A percentile compares a stretch with the other conserved stretches of the same genome.
phyloP scores from a whole-genome alignment of 2,113 vertebrate species.

The Cyanistes caeruleus region DNA sequence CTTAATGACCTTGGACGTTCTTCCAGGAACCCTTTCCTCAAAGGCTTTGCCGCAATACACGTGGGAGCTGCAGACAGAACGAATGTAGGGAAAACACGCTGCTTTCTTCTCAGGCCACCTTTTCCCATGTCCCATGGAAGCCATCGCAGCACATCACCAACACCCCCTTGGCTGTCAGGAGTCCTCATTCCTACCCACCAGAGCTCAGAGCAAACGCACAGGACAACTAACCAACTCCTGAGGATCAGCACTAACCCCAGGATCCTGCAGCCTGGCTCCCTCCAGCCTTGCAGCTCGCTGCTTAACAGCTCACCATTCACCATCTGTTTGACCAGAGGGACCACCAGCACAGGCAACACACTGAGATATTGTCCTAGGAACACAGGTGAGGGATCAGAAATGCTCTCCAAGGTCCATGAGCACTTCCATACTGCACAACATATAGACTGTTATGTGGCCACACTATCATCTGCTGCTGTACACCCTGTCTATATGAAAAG shows the following conservation, averaged over 20 bases:
- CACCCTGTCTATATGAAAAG: not conserved
- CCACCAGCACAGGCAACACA: fast-evolving
- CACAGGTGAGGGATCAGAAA: not conserved
- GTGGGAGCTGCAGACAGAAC: not conserved
- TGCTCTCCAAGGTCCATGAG: not conserved
- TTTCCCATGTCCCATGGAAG: not conserved
- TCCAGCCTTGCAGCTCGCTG: not conserved
- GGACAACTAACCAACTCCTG: not conserved
- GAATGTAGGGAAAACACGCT: not conserved
- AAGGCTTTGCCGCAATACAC: not conserved
- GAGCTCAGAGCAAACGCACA: not conserved
- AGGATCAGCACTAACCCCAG: not conserved
- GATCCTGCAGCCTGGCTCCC: not conserved
- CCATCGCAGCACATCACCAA: not conserved
- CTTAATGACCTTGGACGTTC: not conserved
- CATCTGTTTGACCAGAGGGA: not conserved
- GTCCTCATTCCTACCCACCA: not conserved
- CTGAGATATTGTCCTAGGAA: not conserved
- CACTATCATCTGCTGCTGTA: not conserved
- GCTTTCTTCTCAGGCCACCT: not conserved
- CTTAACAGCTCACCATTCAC: not conserved
- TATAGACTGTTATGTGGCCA: not conserved
- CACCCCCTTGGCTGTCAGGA: not conserved
- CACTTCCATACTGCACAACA: not conserved
- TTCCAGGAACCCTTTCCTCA: not conserved